Percentiles rank a stretch among this genome's conserved stretches.
Evolutionary conservation across 2,888 invertebrate species (phyloP).

Genomic region (Barypeithes pellucidus): DNA sequence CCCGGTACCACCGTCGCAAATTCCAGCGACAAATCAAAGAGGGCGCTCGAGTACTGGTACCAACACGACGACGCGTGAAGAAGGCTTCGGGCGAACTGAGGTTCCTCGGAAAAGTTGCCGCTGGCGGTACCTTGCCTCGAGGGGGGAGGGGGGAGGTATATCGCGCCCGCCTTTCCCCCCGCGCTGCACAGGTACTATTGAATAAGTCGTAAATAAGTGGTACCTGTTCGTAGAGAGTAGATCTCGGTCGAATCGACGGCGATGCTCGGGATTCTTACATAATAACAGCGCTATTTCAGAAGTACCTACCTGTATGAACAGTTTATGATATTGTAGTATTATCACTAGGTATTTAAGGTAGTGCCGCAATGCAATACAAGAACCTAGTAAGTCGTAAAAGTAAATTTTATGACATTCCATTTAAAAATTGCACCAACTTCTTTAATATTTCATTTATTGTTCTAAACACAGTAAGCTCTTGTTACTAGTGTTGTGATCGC

Average conservation of each 20-base stretch:
- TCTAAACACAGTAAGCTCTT: no score
- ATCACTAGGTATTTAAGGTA: no score
- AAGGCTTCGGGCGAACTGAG: conserved; percentile 69
- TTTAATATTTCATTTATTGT: no score
- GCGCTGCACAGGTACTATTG: conserved; percentile 38
- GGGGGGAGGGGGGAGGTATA: conserved; percentile 38
- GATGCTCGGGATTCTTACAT: conserved; percentile 22
- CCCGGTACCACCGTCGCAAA: conserved; percentile 28
- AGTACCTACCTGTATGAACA: no score
- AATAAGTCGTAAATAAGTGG: conserved; percentile 35
- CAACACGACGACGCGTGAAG: conserved; percentile 64
- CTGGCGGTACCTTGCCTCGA: conserved; percentile 61
- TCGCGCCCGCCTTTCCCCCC: conserved; percentile 53
- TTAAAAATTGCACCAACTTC: no score
- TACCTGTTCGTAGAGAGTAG: conserved; percentile 43
- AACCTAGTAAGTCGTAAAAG: no score
- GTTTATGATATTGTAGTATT: no score
- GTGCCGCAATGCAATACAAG: no score
- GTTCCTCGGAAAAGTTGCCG: conserved; percentile 65
- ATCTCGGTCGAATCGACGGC: conserved; percentile 23
- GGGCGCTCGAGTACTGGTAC: conserved; percentile 44
- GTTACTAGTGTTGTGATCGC: no score
- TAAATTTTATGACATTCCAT: no score
- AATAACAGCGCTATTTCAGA: conserved; percentile 2
- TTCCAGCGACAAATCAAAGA: conserved; percentile 43